These are phyloP conservation scores for Peromyscus melanophrys DNA, from an alignment of 2,797 vertebrate genomes.

Conservation along the genomic window DNA sequence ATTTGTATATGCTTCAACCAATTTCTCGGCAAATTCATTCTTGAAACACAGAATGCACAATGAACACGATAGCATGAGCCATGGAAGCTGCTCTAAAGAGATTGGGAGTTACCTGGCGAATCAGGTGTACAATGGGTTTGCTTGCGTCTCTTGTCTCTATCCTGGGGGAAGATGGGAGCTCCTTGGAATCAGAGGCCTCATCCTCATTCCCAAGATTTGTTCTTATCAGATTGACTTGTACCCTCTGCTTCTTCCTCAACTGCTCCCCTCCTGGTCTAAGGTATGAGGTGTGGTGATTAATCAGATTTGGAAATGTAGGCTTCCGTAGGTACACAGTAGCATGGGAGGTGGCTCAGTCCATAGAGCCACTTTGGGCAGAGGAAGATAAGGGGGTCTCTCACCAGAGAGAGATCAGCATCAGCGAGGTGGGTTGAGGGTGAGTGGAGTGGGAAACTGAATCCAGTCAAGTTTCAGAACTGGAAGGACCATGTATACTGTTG, in stretches of 20 bases:
- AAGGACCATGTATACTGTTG: not conserved
- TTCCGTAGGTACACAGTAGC: not conserved
- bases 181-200: not conserved
- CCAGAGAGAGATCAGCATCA: fast-evolving
- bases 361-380: not conserved
- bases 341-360: not conserved
- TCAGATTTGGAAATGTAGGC: not conserved
- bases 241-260: not conserved
- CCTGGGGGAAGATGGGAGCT: not conserved
- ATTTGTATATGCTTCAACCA: not conserved
- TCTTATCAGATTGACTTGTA: not conserved
- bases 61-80: not conserved
- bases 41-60: not conserved
- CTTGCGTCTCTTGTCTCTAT: not conserved
- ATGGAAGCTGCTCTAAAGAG: not conserved
- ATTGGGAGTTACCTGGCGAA: not conserved
- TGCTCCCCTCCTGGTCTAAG: not conserved
- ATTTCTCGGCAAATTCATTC: constrained; percentile 14
- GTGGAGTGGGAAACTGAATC: not conserved
- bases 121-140: not conserved
- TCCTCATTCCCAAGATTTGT: not conserved
- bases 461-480: not conserved
- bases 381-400: not conserved
- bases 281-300: not conserved
- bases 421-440: too few relatives aligned